A percentile compares a stretch with the other conserved stretches of the same genome.
phyloP scores from a whole-genome alignment of 2,888 invertebrate genomes.

The Neoaliturus tenellus region DNA sequence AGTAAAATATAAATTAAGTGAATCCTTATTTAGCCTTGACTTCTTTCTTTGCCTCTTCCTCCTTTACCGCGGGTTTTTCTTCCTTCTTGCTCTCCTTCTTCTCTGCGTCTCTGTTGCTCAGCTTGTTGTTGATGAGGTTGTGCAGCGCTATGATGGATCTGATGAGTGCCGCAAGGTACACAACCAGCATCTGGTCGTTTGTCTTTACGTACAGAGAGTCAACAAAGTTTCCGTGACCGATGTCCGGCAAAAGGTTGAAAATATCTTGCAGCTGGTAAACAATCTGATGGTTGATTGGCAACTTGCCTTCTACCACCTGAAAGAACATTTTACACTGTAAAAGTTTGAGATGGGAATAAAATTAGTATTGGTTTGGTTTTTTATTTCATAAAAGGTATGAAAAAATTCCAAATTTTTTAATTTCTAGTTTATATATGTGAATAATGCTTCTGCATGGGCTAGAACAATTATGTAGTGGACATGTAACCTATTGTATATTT shows the following conservation, averaged over 20 bases:
- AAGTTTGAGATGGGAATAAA: too few species aligned
- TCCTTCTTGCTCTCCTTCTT: slow-evolving; percentile 90
- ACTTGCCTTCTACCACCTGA: slow-evolving; percentile 89
- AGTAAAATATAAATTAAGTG: slow-evolving; percentile 17
- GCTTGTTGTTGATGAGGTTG: slow-evolving; percentile 99
- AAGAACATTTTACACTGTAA: too few species aligned
- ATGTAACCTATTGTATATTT: too few species aligned
- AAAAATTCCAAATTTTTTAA: too few species aligned
- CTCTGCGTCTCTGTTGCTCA: slow-evolving; percentile 92
- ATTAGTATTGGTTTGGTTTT: too few species aligned
- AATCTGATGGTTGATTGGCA: slow-evolving; percentile 99
- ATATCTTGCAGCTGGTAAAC: slow-evolving; percentile 98
- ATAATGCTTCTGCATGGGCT: too few species aligned
- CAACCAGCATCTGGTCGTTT: slow-evolving; percentile 98
- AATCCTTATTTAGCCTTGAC: slow-evolving; percentile 62
- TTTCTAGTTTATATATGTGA: too few species aligned
- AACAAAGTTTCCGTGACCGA: slow-evolving; percentile 93
- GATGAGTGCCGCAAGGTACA: slow-evolving; percentile 97
- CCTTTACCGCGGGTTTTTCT: slow-evolving; percentile 85
- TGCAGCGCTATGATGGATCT: slow-evolving; percentile 98
- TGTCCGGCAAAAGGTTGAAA: slow-evolving; percentile 97
- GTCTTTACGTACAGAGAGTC: slow-evolving; percentile 98
- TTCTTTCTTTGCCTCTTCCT: slow-evolving; percentile 71
- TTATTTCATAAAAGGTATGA: too few species aligned
- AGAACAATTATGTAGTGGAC: too few species aligned